Percentiles rank a stretch among this genome's conserved stretches.
These are phyloP conservation scores for Drymodes brunneopygia DNA, from an alignment of 2,113 vertebrate species.

Conservation along the genomic window DNA sequence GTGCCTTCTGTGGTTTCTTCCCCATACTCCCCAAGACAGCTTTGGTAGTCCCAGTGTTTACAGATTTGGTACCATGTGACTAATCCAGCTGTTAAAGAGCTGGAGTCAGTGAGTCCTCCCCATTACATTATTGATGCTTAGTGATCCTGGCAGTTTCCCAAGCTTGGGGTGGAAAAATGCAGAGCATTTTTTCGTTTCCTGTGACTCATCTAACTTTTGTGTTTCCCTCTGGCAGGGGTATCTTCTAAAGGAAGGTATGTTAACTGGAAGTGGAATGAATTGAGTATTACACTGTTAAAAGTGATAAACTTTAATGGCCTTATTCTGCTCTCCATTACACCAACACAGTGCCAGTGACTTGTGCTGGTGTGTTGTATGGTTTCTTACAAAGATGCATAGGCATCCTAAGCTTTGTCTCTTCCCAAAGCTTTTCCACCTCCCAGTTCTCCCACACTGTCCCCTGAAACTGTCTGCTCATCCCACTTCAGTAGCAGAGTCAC, in stretches of 20 bases:
- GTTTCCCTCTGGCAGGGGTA: background rate
- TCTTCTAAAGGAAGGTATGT: background rate
- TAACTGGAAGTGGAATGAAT: background rate
- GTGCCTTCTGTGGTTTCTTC: background rate
- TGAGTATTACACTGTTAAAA: background rate
- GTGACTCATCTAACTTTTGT: background rate
- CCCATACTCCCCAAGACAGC: background rate
- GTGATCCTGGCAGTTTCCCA: background rate
- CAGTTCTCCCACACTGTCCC: background rate
- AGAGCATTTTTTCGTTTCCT: background rate
- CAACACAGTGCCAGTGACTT: background rate
- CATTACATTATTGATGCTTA: background rate
- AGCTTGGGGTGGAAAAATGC: background rate
- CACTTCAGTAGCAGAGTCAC: background rate
- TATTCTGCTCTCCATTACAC: background rate
- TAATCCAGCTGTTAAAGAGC: background rate
- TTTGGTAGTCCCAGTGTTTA: background rate
- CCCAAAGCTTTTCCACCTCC: background rate
- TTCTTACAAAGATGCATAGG: background rate
- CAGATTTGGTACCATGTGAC: background rate
- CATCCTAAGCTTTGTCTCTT: background rate
- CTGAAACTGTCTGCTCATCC: background rate
- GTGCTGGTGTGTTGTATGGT: background rate
- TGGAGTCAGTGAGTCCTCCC: background rate
- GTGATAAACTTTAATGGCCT: background rate